phyloP scores from a whole-genome alignment of 2,113 vertebrate species.

The Odocoileus virginianus region DNA sequence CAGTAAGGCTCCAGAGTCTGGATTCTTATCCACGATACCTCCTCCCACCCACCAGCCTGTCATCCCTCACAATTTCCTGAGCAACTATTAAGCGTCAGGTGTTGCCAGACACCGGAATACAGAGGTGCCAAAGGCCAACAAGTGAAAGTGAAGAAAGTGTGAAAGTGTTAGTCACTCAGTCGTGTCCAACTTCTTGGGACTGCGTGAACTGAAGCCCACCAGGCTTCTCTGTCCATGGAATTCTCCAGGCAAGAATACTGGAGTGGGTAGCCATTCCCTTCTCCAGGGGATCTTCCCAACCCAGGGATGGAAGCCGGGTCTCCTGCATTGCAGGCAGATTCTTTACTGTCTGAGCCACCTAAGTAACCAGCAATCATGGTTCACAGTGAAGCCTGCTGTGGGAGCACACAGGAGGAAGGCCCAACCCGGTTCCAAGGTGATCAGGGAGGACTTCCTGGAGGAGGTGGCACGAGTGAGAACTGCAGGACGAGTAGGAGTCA shows the following conservation, averaged over 20 bases:
- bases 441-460: slow-evolving; percentile 9
- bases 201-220: background rate
- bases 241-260: background rate
- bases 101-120: background rate
- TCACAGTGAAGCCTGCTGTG: background rate
- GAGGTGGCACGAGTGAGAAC: background rate
- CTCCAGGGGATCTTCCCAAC: background rate
- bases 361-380: background rate
- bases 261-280: background rate
- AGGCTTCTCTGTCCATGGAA: background rate
- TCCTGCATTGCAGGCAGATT: background rate
- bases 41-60: background rate
- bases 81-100: background rate
- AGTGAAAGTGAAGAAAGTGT: background rate
- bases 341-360: background rate
- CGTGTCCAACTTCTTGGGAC: background rate
- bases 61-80: background rate
- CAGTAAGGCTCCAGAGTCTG: background rate
- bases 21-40: background rate
- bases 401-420: background rate
- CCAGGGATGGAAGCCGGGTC: background rate
- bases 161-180: background rate
- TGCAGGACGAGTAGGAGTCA: background rate
- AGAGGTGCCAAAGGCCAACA: background rate
- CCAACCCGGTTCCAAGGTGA: background rate